phyloP scores from a whole-genome alignment of 2,888 invertebrate genomes.

The Tipula unca region DNA sequence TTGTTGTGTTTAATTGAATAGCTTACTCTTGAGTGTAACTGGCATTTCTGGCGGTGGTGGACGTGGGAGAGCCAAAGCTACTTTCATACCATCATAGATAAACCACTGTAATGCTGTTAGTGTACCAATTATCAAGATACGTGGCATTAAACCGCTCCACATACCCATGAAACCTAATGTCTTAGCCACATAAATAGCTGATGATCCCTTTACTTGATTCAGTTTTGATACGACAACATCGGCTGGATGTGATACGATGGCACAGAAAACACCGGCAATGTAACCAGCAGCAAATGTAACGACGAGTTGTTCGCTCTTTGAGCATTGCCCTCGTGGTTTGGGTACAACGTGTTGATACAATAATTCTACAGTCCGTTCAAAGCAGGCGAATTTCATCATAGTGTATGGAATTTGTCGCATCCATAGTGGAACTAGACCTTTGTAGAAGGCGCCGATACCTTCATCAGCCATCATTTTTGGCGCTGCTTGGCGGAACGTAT shows the following conservation, averaged over 20 bases:
- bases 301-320: constrained; percentile 70
- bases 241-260: constrained; percentile 82
- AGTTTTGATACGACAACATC: constrained; percentile 85
- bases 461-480: constrained; percentile 70
- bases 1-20: not conserved
- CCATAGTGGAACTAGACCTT: constrained; percentile 77
- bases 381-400: constrained; percentile 93
- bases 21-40: constrained; percentile 60
- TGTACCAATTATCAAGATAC: constrained; percentile 96
- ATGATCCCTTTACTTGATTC: constrained; percentile 64
- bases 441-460: constrained; percentile 70
- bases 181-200: constrained; percentile 37
- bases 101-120: constrained; percentile 94
- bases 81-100: constrained; percentile 94
- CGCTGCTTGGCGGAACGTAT: constrained; percentile 62
- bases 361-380: constrained; percentile 76
- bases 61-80: constrained; percentile 66
- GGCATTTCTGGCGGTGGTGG: constrained; percentile 97
- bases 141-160: constrained; percentile 71
- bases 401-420: constrained; percentile 80
- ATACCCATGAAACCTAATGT: constrained; percentile 39
- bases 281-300: constrained; percentile 86
- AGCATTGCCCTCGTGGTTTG: constrained; percentile 69
- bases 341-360: constrained; percentile 70
- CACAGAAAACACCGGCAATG: constrained; percentile 89